Evolutionary conservation across 2,888 invertebrate species (phyloP), one percentile per base, ranked within the genome.

Genomic region (Spatulosminthurus flaviceps): DNA sequence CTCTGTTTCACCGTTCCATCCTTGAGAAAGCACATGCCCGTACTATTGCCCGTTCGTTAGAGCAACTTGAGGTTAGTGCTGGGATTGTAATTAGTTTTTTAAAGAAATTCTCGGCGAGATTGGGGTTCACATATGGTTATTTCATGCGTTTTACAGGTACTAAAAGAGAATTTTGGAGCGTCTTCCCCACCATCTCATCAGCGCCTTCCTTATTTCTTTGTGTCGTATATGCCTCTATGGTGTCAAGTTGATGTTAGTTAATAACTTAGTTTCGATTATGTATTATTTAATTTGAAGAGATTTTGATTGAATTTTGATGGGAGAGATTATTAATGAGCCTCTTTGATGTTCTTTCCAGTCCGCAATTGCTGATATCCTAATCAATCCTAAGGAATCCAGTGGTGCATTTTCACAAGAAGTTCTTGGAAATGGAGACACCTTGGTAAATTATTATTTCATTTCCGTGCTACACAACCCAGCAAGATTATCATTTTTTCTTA

Each of bases 31-130:
- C 90, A 71, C 92, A 93, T 86, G 92, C 92, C 78, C 90, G 97
- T 78, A 93, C 95, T 0, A 92, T 97, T 19, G 97, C 97, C 87
- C 90, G 98, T 60, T 92, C 96, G 28, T 91, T 97, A 90, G 90
- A 92, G 86, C 97, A 97, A 88, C 91, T 94, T 85, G 92, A 94
- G 86, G 88, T 88, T 85, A 79, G 60, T 22, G n/a, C 28, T 26
- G 11, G 19, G n/a, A 51, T 73, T 4, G 24, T 24, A n/a, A n/a
- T n/a, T n/a, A n/a, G n/a, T 26, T 9, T 11, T 73, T 26, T 43
- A 41, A 9, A 26, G 19, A n/a, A n/a, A n/a, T n/a, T n/a, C 11
- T 64, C 4, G 41, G 13, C 11, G 9, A 34, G 22, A 13, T 73
- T 42, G 13, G 9, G 22, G 9, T 29, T 67, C 26, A 41, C 29